Evolutionary conservation across 1,140 invertebrate species (phyloP).

Genomic region (Aleiodes sp.): DNA sequence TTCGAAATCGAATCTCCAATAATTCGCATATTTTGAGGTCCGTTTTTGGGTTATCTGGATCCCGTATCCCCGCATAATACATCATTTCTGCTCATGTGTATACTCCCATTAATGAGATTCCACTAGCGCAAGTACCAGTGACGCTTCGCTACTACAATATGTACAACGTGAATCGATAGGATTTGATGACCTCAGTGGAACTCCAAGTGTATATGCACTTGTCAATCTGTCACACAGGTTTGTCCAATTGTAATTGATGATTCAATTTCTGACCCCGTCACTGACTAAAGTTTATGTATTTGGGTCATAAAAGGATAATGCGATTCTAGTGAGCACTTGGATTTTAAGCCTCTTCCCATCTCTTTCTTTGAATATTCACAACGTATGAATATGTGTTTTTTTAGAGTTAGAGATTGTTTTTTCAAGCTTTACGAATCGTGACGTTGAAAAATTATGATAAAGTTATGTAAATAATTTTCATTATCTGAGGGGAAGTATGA

Average conservation of each 20-base stretch:
- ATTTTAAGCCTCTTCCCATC: not conserved
- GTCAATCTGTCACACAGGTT: not conserved
- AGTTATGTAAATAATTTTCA: not conserved
- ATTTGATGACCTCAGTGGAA: not conserved
- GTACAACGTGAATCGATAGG: not conserved
- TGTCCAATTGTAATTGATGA: not conserved
- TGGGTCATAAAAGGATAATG: not conserved
- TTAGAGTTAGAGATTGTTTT: not conserved
- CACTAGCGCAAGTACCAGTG: too few relatives aligned
- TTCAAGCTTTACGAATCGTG: not conserved
- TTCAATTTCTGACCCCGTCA: not conserved
- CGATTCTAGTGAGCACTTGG: not conserved
- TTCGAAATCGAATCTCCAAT: too few relatives aligned
- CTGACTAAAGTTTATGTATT: not conserved
- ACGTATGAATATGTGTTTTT: not conserved
- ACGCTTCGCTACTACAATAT: too few relatives aligned
- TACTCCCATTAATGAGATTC: too few relatives aligned
- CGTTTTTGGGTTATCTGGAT: too few relatives aligned
- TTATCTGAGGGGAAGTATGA: not conserved
- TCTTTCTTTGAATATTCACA: slow-evolving; percentile 1
- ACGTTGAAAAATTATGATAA: not conserved
- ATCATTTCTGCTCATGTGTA: too few relatives aligned
- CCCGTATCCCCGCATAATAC: too few relatives aligned
- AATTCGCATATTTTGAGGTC: too few relatives aligned
- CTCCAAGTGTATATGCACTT: not conserved